A percentile compares a stretch with the other conserved stretches of the same genome.
Evolutionary conservation across 2,113 vertebrate genomes (phyloP).

Genomic region (Psophia crepitans): DNA sequence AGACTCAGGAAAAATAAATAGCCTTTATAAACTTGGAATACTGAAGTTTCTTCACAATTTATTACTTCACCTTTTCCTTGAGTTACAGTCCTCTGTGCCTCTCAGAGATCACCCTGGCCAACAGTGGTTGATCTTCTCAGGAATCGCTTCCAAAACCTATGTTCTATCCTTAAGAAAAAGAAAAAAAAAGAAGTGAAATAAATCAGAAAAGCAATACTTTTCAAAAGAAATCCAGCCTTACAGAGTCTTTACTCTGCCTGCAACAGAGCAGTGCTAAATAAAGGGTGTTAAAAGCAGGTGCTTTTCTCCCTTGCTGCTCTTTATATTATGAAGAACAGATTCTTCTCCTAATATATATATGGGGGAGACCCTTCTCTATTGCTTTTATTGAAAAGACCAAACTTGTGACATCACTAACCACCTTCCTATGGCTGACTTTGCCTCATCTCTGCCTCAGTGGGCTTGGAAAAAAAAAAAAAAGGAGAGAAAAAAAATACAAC

Average conservation of each 20-base stretch:
- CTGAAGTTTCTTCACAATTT: constrained; percentile 33
- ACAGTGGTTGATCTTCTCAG: constrained; percentile 49
- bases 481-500: neutral
- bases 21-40: constrained; percentile 24
- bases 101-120: constrained; percentile 44
- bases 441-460: constrained; percentile 33
- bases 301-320: constrained; percentile 13
- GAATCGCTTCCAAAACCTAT: constrained; percentile 32
- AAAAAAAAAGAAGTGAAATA: neutral
- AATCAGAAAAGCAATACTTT: neutral
- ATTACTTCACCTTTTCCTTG: constrained; percentile 74
- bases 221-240: neutral
- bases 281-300: constrained; percentile 54
- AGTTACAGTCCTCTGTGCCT: constrained; percentile 51
- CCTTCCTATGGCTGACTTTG: constrained; percentile 62
- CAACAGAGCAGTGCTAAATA: neutral
- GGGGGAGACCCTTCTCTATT: neutral
- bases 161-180: neutral
- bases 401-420: constrained; percentile 65
- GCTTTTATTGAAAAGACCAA: constrained; percentile 48
- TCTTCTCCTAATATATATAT: constrained; percentile 63
- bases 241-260: neutral
- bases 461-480: neutral
- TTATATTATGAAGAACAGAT: constrained; percentile 19
- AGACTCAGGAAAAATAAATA: constrained; percentile 61